These are phyloP conservation scores for Laspeyria flexula DNA, from an alignment of 2,888 invertebrate species.

Conservation along the genomic window DNA sequence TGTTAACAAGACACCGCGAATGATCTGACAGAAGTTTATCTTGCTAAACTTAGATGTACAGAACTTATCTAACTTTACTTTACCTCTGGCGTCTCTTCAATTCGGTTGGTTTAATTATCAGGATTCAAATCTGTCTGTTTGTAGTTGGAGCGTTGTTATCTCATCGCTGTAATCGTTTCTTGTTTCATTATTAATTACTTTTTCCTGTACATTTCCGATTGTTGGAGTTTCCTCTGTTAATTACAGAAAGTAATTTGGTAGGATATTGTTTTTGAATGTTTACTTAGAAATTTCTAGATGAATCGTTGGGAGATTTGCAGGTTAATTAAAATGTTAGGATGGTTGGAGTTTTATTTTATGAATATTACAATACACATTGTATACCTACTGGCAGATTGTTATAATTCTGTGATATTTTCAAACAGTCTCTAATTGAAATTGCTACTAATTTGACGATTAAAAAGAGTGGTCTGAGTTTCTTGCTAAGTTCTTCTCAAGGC, in stretches of 20 bases:
- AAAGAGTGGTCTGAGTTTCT: no score
- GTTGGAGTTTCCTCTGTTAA: constrained; percentile 16
- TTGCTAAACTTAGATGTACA: constrained; percentile 49
- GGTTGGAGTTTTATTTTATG: neutral
- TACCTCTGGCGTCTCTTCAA: constrained; percentile 42
- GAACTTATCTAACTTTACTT: constrained; percentile 50
- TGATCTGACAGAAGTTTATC: constrained; percentile 54
- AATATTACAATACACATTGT: neutral
- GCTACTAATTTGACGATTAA: no score
- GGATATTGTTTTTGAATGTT: constrained; percentile 7
- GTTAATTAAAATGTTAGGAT: no score
- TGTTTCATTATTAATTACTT: constrained; percentile 38
- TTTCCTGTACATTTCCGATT: constrained; percentile 25
- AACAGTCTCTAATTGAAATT: no score
- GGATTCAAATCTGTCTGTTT: constrained; percentile 40
- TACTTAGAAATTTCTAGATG: neutral
- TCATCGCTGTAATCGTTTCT: constrained; percentile 22
- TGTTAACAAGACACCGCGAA: constrained; percentile 41
- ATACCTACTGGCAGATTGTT: no score
- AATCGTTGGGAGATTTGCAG: neutral
- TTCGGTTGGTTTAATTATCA: constrained; percentile 50
- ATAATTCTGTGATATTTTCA: no score
- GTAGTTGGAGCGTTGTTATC: constrained; percentile 11
- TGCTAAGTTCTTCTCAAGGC: no score
- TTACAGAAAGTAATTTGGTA: constrained; percentile 12